Base-by-base conservation (phyloP, 2,113 vertebrate genomes). In the Notothenia coriiceps region DNA sequence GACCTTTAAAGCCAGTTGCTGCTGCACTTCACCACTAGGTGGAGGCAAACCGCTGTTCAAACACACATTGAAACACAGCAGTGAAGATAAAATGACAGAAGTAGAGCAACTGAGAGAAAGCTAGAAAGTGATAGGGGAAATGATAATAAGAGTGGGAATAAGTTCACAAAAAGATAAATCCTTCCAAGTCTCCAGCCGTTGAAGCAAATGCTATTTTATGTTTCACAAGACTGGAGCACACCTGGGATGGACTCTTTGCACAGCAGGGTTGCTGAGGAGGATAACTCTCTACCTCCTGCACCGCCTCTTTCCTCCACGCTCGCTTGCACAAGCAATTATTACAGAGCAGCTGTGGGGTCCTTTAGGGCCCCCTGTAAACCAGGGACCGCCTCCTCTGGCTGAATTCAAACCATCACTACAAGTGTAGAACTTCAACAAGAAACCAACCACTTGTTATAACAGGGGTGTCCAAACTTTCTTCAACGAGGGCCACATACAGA, bases 321-420 rank as follows among this genome's bases (percentile, higher is more conserved):
- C 73, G 29, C 73, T 80, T 83, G 80, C 89, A 90, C 77, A 57
- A 60, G 87, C 90, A 91, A 93, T 94, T 91, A 91, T 72, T 70
- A 44, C 61, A 70, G 80, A n/a, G 82, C 93, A 94, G 94, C 94
- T 94, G 94, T 89, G 86, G 82, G 86, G 83, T 87, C 90, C 87
- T 91, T 60, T 1, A 85, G 75, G 92, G 87, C 46, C 63, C 82
- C 59, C 82, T 6, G 77, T 65, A 46, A 85, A 85, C 85, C 77
- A 61, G 85, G 77, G 88, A 80, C 80, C 91, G 80, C 90, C 76
- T 65, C 18, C 80, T 83, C 83, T 15, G 79, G 57, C 85, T 62
- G 54, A 43, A 74, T 65, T 78, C 64, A 81, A 66, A 60, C 70
- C 17, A 29, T 61, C 10, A 1, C 15, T 56, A 25, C 25, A 61